phyloP scores from a whole-genome alignment of 2,888 invertebrate species.

The Nasonia oneida region DNA sequence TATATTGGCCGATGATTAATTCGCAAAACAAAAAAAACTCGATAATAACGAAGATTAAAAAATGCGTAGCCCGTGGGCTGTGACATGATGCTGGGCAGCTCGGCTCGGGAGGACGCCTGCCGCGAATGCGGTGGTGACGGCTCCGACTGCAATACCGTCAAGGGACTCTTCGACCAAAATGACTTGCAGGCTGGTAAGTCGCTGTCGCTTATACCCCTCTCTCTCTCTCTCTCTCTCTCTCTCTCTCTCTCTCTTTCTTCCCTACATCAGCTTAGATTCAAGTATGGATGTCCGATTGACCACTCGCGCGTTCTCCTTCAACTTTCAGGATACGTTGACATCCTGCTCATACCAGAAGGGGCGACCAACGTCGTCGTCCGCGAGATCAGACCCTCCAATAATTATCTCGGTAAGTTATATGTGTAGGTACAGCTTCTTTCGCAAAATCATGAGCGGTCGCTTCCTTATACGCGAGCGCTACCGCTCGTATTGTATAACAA shows the following conservation, averaged over 20 bases:
- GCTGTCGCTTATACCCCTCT: background rate
- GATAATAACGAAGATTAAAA: conserved; percentile 39
- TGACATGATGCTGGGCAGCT: conserved; percentile 95
- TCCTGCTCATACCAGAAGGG: conserved; percentile 93
- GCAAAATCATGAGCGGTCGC: background rate
- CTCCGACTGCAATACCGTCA: conserved; percentile 90
- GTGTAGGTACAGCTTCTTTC: too few species aligned
- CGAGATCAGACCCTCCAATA: conserved; percentile 91
- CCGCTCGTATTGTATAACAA: background rate
- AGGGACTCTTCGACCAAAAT: conserved; percentile 85
- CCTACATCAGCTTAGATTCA: too few species aligned
- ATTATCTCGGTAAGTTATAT: conserved; percentile 88
- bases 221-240: background rate
- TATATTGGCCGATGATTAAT: too few species aligned
- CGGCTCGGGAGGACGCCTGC: conserved; percentile 92
- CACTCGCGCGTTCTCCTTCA: too few species aligned
- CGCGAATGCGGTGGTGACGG: conserved; percentile 96
- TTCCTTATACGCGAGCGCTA: background rate
- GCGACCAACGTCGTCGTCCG: conserved; percentile 93
- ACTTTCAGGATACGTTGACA: conserved; percentile 92
- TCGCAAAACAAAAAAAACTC: background rate
- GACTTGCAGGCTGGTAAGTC: conserved; percentile 87
- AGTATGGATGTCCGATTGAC: background rate
- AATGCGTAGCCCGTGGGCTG: conserved; percentile 91
- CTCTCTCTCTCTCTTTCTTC: too few species aligned